These are phyloP conservation scores for Equus quagga DNA, from an alignment of 2,113 vertebrate genomes.

Conservation along the genomic window DNA sequence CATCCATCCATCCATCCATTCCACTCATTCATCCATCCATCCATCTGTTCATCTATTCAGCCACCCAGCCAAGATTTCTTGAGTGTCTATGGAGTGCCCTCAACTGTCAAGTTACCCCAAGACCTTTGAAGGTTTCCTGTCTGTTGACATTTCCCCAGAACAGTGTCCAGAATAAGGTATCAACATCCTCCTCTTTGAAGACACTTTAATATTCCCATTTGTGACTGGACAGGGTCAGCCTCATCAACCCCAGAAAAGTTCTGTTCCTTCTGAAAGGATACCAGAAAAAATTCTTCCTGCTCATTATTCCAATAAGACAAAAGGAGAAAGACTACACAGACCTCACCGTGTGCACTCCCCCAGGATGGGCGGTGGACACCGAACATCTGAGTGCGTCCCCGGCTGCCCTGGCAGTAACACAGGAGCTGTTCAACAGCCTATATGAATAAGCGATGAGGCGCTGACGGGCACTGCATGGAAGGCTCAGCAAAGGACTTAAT, in stretches of 20 bases:
- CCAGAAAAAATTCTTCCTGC: constrained; percentile 11
- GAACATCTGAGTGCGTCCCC: not conserved
- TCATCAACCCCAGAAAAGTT: not conserved
- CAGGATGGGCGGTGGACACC: constrained; percentile 59
- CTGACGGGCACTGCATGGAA: constrained; percentile 75
- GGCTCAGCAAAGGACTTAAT: constrained; percentile 87
- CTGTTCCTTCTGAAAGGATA: constrained; percentile 13
- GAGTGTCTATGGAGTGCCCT: not conserved
- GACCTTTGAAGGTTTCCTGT: not conserved
- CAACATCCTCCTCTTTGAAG: not conserved
- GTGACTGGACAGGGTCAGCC: not conserved
- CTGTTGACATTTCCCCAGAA: not conserved
- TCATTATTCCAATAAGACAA: constrained; percentile 67
- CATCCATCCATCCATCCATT: not conserved
- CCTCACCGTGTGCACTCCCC: rapidly evolving
- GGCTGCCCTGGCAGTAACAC: constrained; percentile 62
- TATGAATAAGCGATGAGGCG: constrained; percentile 78
- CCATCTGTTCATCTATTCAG: not conserved
- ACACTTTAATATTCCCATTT: not conserved
- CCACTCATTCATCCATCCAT: not conserved
- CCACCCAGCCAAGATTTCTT: not conserved
- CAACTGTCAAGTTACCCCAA: not conserved
- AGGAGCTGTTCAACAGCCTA: not conserved
- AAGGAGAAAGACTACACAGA: not conserved
- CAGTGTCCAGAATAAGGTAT: not conserved